Evolutionary conservation across 1,140 invertebrate species (phyloP).

Genomic region (Zophobas morio): DNA sequence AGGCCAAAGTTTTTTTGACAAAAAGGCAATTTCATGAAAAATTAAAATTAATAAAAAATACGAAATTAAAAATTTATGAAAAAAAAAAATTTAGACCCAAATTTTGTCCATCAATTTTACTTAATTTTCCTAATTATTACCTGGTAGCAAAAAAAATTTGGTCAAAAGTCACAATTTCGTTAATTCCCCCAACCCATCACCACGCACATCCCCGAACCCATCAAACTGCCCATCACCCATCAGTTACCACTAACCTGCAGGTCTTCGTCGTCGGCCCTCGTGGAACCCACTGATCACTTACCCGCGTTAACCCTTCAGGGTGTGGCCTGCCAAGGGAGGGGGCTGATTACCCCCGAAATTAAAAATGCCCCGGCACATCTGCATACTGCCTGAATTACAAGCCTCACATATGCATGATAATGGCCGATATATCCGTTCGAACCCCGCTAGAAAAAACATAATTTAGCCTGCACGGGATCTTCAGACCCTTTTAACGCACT

Average conservation of each 20-base stretch:
- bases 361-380: constrained; percentile 56
- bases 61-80: too few relatives aligned
- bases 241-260: constrained; percentile 7
- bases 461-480: constrained; percentile 60
- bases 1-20: too few relatives aligned
- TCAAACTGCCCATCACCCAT: not conserved
- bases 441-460: constrained; percentile 57
- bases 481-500: constrained; percentile 58
- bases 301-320: constrained; percentile 53
- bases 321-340: constrained; percentile 49
- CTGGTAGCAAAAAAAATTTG: not conserved
- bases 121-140: too few relatives aligned
- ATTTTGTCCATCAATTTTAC: too few relatives aligned
- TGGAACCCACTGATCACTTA: constrained; percentile 42
- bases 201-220: not conserved
- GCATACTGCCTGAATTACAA: constrained; percentile 58
- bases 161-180: constrained; percentile 17
- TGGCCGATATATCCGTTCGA: constrained; percentile 47
- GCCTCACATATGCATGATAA: constrained; percentile 58
- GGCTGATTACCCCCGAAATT: constrained; percentile 57
- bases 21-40: too few relatives aligned
- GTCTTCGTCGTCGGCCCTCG: not conserved
- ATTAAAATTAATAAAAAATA: too few relatives aligned
- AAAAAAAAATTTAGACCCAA: too few relatives aligned
- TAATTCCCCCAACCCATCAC: not conserved